Conservation (phyloP, 2,888 invertebrate species). For the Chrysolina oricalcia region DNA sequence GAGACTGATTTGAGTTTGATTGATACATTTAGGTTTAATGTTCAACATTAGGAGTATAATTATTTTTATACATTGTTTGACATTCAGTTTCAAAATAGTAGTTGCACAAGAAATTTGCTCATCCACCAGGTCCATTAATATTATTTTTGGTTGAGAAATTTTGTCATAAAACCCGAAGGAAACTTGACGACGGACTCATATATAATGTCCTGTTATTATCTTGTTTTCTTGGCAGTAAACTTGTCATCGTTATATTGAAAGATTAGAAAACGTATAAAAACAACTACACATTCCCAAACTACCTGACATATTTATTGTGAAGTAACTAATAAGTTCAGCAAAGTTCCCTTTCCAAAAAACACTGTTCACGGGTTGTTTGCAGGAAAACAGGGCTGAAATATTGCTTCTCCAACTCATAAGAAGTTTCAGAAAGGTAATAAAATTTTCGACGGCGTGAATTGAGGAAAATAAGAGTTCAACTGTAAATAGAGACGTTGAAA, state of each 20-base stretch:
- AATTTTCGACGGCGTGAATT: neutral
- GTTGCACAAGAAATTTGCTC: neutral
- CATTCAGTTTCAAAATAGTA: neutral
- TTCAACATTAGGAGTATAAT: no score
- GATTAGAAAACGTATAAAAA: conserved; percentile 2
- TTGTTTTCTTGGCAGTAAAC: neutral
- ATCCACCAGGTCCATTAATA: neutral
- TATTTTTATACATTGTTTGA: no score
- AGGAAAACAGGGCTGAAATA: neutral
- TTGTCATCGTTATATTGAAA: neutral
- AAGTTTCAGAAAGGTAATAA: neutral
- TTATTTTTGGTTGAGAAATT: neutral
- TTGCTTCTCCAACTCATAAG: neutral
- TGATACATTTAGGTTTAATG: no score
- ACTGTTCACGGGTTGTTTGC: neutral
- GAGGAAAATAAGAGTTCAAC: no score
- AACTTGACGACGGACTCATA: neutral
- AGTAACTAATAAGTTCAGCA: neutral
- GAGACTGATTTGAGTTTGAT: no score
- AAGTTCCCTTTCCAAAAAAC: neutral
- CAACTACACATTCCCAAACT: neutral
- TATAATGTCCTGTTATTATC: neutral
- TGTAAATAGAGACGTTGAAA: no score
- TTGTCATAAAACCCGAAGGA: neutral
- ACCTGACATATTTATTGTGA: neutral